These are phyloP conservation scores for Sprattus sprattus DNA, from an alignment of 2,113 vertebrate species.

Conservation along the genomic window DNA sequence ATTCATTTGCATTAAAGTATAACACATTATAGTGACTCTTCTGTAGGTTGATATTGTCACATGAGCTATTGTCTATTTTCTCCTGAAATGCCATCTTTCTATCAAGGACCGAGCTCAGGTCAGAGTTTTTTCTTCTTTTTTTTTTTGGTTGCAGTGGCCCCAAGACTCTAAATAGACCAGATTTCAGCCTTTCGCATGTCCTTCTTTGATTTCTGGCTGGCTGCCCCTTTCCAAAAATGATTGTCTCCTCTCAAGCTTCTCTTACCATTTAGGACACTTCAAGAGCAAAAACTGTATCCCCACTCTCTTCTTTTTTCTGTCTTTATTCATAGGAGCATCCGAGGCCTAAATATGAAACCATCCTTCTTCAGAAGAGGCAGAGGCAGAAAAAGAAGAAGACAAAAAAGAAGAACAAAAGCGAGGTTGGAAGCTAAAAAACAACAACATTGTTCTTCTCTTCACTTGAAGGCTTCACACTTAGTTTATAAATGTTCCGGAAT, in stretches of 20 bases:
- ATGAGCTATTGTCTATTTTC: conserved; percentile 19
- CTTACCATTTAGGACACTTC: neutral
- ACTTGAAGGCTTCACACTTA: neutral
- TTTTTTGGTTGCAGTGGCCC: neutral
- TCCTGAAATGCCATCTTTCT: conserved; percentile 51
- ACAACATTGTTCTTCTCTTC: neutral
- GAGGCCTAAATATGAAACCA: conserved; percentile 89
- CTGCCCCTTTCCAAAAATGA: neutral
- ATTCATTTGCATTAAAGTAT: neutral
- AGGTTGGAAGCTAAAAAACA: conserved; percentile 66
- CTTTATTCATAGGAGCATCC: conserved; percentile 80
- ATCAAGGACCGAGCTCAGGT: conserved; percentile 70
- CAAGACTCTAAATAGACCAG: neutral
- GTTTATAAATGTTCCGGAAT: no score
- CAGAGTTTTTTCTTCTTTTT: conserved; percentile 52
- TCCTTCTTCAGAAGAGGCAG: conserved; percentile 84
- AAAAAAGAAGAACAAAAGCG: conserved; percentile 61
- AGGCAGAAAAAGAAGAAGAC: conserved; percentile 67
- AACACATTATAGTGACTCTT: neutral
- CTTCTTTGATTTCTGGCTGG: neutral
- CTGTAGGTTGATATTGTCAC: neutral
- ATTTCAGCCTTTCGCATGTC: neutral
- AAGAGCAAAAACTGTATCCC: neutral
- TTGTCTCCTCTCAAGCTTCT: neutral
- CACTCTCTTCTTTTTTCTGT: neutral